These are phyloP conservation scores for Anguilla anguilla DNA, from an alignment of 2,797 vertebrate species.

Conservation along the genomic window DNA sequence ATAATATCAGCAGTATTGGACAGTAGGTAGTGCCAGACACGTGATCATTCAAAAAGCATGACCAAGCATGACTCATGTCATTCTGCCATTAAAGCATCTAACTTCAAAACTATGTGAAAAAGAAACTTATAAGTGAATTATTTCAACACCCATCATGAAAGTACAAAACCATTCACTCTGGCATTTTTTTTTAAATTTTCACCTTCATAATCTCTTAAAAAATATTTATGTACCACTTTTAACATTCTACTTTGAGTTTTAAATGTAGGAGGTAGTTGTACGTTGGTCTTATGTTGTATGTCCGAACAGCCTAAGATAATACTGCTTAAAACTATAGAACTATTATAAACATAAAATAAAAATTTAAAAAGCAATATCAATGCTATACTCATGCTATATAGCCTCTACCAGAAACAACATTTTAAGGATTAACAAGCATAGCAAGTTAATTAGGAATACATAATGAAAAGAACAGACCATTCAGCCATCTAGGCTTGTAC, in stretches of 20 bases:
- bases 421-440: not conserved
- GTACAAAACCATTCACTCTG: not conserved
- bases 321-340: not conserved
- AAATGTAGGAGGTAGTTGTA: constrained; percentile 4
- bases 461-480: not conserved
- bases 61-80: not conserved
- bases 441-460: not conserved
- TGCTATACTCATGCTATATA: not conserved
- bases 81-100: not conserved
- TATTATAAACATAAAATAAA: not conserved
- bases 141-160: not conserved
- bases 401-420: not conserved
- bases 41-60: not conserved
- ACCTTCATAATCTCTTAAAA: not conserved
- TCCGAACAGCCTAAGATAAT: not conserved
- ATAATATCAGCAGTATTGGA: not conserved
- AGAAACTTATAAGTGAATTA: not conserved
- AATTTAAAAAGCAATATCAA: not conserved
- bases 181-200: not conserved
- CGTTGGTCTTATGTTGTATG: not conserved
- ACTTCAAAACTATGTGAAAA: not conserved
- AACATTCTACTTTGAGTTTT: constrained; percentile 17
- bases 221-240: not conserved
- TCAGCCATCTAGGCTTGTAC: not conserved
- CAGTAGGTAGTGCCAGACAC: not conserved